A percentile compares a stretch with the other conserved stretches of the same genome.
phyloP scores from a whole-genome alignment of 2,113 vertebrate species.

The Hippoglossus stenolepis region DNA sequence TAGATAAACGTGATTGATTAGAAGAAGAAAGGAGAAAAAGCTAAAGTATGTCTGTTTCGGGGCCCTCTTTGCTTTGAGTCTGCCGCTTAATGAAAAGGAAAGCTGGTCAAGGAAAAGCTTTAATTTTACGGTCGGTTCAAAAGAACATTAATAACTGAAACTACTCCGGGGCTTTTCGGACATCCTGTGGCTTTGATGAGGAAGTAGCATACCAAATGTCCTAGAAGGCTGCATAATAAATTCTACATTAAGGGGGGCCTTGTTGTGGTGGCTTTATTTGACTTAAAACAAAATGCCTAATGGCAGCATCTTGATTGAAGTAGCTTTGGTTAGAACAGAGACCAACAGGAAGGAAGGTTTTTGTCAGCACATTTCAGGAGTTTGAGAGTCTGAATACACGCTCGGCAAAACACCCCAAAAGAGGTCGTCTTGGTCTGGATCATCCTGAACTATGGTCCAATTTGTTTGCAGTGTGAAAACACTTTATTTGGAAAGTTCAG shows the following conservation, averaged over 20 bases:
- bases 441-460: too few relatives aligned
- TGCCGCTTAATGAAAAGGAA: constrained; percentile 18
- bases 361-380: neutral
- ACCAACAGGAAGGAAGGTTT: constrained; percentile 5
- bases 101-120: neutral
- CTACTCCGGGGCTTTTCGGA: constrained; percentile 6
- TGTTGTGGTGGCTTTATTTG: neutral
- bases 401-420: neutral
- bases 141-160: constrained; percentile 15
- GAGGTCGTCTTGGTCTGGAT: too few relatives aligned
- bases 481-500: too few relatives aligned
- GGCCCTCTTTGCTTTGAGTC: constrained; percentile 11
- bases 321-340: neutral
- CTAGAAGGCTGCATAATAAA: constrained; percentile 7
- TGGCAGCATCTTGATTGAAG: constrained; percentile 11
- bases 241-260: neutral
- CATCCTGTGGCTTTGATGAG: constrained; percentile 12
- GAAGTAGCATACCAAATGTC: constrained; percentile 13
- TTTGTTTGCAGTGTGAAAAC: too few relatives aligned
- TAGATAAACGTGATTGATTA: neutral
- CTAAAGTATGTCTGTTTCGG: neutral
- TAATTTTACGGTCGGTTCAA: constrained; percentile 19
- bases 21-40: neutral
- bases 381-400: neutral
- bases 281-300: neutral